Conservation (phyloP, 2,888 invertebrate genomes). For the Leucophenga montana region DNA sequence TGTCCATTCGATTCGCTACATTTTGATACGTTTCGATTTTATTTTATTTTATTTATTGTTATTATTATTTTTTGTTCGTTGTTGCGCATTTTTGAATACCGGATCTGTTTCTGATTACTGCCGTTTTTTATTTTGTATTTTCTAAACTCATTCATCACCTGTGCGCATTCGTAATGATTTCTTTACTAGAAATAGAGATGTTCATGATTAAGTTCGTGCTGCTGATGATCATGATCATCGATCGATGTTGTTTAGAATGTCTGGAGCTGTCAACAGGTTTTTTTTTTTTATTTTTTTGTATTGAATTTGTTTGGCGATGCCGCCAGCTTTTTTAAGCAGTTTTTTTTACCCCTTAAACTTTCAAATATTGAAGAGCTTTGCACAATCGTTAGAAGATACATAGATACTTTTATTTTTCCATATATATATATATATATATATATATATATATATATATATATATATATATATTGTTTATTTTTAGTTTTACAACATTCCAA, state of each 20-base stretch:
- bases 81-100: conserved; percentile 55
- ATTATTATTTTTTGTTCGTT: conserved; percentile 27
- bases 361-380: too few relatives aligned
- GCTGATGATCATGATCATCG: neutral
- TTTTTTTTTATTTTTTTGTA: neutral
- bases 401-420: too few relatives aligned
- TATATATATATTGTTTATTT: too few relatives aligned
- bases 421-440: too few relatives aligned
- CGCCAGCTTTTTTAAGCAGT: neutral
- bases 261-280: neutral
- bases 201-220: conserved; percentile 3
- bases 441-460: too few relatives aligned
- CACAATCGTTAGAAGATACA: too few relatives aligned
- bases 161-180: conserved; percentile 1
- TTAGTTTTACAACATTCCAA: too few relatives aligned
- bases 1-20: too few relatives aligned
- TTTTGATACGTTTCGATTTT: conserved; percentile 23
- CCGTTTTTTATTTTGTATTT: conserved; percentile 32
- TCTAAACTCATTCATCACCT: conserved; percentile 10
- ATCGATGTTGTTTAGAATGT: conserved; percentile 2
- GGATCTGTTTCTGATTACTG: conserved; percentile 60
- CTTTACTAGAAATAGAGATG: neutral
- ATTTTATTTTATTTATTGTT: conserved; percentile 13
- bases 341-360: neutral
- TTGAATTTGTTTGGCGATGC: too few relatives aligned